Conservation (phyloP, 1,140 invertebrate genomes). For the Drosophila subpulchrella region DNA sequence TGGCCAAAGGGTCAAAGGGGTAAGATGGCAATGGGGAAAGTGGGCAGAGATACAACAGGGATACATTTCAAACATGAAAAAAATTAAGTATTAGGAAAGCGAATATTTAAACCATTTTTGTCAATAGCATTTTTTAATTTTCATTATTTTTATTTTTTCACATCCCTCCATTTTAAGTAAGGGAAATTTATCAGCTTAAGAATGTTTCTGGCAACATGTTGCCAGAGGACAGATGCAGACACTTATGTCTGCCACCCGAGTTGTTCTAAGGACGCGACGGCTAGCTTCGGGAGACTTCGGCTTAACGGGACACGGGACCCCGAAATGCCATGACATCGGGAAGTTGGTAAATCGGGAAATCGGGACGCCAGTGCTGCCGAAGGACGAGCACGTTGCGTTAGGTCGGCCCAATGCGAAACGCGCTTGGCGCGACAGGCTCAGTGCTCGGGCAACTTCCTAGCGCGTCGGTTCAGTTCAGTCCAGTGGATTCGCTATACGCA, state of each 20-base stretch:
- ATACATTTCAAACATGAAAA: too few species aligned
- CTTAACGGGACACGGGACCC: conserved; percentile 5
- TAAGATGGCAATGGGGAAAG: too few species aligned
- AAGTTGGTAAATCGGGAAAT: conserved; percentile 13
- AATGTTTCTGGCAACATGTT: conserved; percentile 48
- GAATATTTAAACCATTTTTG: too few species aligned
- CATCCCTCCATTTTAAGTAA: background rate
- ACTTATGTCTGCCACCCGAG: conserved; percentile 8
- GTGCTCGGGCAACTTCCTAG: conserved; percentile 81
- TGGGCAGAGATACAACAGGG: too few species aligned
- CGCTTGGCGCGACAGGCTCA: conserved; percentile 64
- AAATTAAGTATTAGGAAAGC: too few species aligned
- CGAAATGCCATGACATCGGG: conserved; percentile 10
- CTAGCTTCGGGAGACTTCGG: conserved; percentile 17
- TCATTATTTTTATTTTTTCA: too few species aligned
- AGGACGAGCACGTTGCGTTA: conserved; percentile 57
- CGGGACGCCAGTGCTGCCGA: conserved; percentile 45
- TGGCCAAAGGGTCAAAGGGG: too few species aligned
- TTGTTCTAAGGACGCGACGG: conserved; percentile 11
- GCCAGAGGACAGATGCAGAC: conserved; percentile 8
- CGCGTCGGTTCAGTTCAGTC: conserved; percentile 70
- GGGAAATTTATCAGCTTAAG: background rate
- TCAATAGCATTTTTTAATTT: too few species aligned
- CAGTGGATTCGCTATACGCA: conserved; percentile 6
- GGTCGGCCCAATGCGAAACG: conserved; percentile 70